Evolutionary conservation across 2,797 vertebrate species (phyloP).

Genomic region (Podargus strigoides): DNA sequence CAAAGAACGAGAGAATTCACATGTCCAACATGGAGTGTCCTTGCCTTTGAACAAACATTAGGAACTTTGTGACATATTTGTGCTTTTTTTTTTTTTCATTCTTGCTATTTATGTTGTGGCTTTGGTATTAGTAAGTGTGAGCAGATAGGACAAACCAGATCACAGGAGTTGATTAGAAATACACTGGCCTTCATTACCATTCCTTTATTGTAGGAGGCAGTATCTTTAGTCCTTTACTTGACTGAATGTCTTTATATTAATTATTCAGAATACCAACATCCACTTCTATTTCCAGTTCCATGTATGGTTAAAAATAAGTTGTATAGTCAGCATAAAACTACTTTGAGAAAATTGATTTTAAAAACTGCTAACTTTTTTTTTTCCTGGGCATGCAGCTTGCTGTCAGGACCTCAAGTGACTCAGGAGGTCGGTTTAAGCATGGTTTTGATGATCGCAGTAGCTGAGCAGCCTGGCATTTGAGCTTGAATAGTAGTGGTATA

Average conservation of each 20-base stretch:
- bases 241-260: not conserved
- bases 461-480: not conserved
- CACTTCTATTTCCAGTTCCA: not conserved
- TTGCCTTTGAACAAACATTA: not conserved
- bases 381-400: not conserved
- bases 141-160: not conserved
- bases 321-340: not conserved
- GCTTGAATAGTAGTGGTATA: not conserved
- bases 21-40: accelerated
- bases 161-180: not conserved
- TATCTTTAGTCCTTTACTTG: not conserved
- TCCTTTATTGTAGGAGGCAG: not conserved
- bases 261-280: not conserved
- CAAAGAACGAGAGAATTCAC: not conserved
- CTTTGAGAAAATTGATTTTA: not conserved
- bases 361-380: not conserved
- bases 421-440: not conserved
- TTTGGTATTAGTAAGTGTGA: not conserved
- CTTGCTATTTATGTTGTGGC: not conserved
- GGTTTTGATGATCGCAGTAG: not conserved
- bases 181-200: not conserved
- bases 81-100: not conserved
- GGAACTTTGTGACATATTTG: not conserved
- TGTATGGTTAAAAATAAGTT: not conserved
- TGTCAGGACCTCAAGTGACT: not conserved